A percentile compares a stretch with the other conserved stretches of the same genome.
Evolutionary conservation across 2,113 vertebrate genomes (phyloP).

Genomic region (Bothrops jararaca): DNA sequence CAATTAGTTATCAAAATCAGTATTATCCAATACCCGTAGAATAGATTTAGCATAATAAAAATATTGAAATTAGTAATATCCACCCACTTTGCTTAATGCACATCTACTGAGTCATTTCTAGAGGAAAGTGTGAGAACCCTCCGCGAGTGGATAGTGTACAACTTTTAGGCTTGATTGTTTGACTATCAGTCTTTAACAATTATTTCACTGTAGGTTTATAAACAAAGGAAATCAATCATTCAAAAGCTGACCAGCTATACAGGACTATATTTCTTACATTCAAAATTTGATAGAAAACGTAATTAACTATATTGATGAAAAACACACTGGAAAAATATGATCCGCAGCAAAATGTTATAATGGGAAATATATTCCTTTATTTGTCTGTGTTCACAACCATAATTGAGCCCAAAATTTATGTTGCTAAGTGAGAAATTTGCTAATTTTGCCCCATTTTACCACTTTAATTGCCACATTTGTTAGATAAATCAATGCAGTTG

Average conservation of each 20-base stretch:
- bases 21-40: slow-evolving; percentile 28
- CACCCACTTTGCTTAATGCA: slow-evolving; percentile 50
- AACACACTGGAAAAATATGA: background rate
- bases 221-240: slow-evolving; percentile 32
- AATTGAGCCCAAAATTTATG: too few species aligned
- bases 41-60: slow-evolving; percentile 53
- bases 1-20: slow-evolving; percentile 30
- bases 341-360: background rate
- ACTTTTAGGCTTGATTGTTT: slow-evolving; percentile 44
- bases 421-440: background rate
- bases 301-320: background rate
- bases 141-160: slow-evolving; percentile 52
- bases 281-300: background rate
- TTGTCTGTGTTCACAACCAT: background rate
- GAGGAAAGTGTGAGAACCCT: slow-evolving; percentile 55
- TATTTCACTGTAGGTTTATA: slow-evolving; percentile 43
- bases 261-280: background rate
- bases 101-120: slow-evolving; percentile 49
- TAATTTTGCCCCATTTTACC: background rate
- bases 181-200: slow-evolving; percentile 46
- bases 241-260: background rate
- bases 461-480: background rate
- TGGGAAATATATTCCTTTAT: background rate
- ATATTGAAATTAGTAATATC: slow-evolving; percentile 48
- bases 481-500: background rate